Percentiles rank a stretch among this genome's conserved stretches.
These are phyloP conservation scores for Thymelicus acteon DNA, from an alignment of 2,888 invertebrate genomes.

Conservation along the genomic window DNA sequence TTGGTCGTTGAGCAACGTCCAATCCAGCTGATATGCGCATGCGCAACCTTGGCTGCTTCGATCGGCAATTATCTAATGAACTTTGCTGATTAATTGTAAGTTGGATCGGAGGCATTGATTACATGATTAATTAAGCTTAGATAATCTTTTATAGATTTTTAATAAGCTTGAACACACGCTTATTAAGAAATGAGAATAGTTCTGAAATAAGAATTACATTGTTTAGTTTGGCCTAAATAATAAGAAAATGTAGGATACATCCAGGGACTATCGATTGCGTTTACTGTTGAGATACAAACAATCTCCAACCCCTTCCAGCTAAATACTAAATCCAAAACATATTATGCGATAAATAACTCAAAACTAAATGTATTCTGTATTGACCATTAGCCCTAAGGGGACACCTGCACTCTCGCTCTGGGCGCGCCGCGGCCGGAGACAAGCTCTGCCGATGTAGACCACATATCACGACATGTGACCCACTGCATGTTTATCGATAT, in stretches of 20 bases:
- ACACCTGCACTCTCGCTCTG: not conserved
- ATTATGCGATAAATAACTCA: not conserved
- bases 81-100: conserved; percentile 28
- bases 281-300: too few relatives aligned
- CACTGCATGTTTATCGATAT: not conserved
- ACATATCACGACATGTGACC: conserved; percentile 9
- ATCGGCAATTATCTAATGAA: conserved; percentile 22
- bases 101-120: conserved; percentile 19
- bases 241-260: too few relatives aligned
- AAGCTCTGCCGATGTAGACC: conserved; percentile 14
- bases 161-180: too few relatives aligned
- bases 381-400: conserved; percentile 13
- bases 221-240: too few relatives aligned
- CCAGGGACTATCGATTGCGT: too few relatives aligned
- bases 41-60: conserved; percentile 18
- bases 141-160: not conserved
- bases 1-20: conserved; percentile 10
- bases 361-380: not conserved
- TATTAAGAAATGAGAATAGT: too few relatives aligned
- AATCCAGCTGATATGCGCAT: conserved; percentile 16
- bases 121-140: not conserved
- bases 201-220: too few relatives aligned
- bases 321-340: too few relatives aligned
- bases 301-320: too few relatives aligned
- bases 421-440: conserved; percentile 5